Evolutionary conservation across 2,888 invertebrate species (phyloP), one percentile per base, ranked within the genome.

Genomic region (Spodoptera exigua): DNA sequence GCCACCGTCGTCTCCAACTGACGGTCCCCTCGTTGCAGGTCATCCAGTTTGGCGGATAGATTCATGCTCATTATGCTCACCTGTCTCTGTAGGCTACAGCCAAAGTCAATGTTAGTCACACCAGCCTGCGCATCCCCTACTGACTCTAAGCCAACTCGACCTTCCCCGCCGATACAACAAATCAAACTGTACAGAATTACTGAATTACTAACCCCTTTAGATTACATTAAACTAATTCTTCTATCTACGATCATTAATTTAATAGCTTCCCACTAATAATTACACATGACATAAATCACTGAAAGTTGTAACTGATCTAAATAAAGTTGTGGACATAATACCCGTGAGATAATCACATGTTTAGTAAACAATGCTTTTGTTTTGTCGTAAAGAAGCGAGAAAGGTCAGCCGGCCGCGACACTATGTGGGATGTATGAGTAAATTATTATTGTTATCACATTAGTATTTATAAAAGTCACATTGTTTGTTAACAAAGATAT

Each of bases 1-100:
- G 98, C 98, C 90, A 98, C 98, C 91, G 98, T 98, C 82, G 98
- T 98, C 95, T 98, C 98, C 90, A 98, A 95, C 95, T 98, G 97
- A 85, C 98, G 97, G 95, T 98, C 98, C 86, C 96, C 96, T 87
- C 97, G 96, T 95, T 98, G 98, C 95, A 98, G 96, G 95, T 98
- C 98, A 95, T 98, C 98, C 95, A 98, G 96, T 95, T 98, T 98
- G 88, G 97, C 97, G 94, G 97, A 96, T 95, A 98, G 96, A 96
- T 98, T 98, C 97, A 98, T 98, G 95, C 98, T 98, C 98, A 98
- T 98, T 95, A 98, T 98, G 96, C 97, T 97, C 96, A 98, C 98
- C 97, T 98, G 98, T 96, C 98, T 97, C 96, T 98, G 98, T 96
- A 98, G 97, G 96, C 98, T 98, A 95, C 82, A 78, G 60, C 56